Base-by-base conservation (phyloP, 2,113 vertebrate species). In the Antechinus stuartii region DNA sequence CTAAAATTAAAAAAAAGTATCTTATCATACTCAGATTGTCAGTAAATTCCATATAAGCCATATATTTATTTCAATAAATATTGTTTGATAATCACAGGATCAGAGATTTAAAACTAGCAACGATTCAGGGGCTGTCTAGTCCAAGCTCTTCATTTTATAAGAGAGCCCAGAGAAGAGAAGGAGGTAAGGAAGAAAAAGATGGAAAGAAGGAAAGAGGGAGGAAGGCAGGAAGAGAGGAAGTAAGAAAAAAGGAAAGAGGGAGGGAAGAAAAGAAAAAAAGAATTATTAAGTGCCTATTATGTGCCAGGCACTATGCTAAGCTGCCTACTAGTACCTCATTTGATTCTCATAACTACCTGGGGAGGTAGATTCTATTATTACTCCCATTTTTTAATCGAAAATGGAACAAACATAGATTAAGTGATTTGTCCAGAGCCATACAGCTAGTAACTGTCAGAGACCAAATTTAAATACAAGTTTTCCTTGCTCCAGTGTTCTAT, bases 11-110 rank as follows among this genome's bases (percentile, higher is more conserved):
- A 57, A 55, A 55, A 55, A 55, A 55, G 54, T 42, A 93, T 97
- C 97, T 97, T 3, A 53, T 94, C 57, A 89, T 90, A 96, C 89
- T 91, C 42, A 93, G 96, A 95, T n/a, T 42, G 19, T 30, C n/a
- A 5, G 22, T 76, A 76, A 42, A 84, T 84, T 84, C 68, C 68
- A 42, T 23, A 22, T 22, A 84, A 84, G 6, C n/a, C n/a, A 42
- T 19, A 42, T 84, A 84, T 5, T 42, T 42, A 84, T 84, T 84
- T 84, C n/a, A 42, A 2, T 84, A 84, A 84, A 84, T 84, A 42
- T 2, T n/a, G 19, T 54, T 42, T 12, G 68, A 84, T 84, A 7
- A 42, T 84, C 68, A 84, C 42, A 42, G n/a, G 1, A 84, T 7
- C 16, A 23, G 22, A 84, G 68, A 84, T 42, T 42, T 42, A 84